Conservation (phyloP, 2,113 vertebrate species). For the Tyrannus savana region DNA sequence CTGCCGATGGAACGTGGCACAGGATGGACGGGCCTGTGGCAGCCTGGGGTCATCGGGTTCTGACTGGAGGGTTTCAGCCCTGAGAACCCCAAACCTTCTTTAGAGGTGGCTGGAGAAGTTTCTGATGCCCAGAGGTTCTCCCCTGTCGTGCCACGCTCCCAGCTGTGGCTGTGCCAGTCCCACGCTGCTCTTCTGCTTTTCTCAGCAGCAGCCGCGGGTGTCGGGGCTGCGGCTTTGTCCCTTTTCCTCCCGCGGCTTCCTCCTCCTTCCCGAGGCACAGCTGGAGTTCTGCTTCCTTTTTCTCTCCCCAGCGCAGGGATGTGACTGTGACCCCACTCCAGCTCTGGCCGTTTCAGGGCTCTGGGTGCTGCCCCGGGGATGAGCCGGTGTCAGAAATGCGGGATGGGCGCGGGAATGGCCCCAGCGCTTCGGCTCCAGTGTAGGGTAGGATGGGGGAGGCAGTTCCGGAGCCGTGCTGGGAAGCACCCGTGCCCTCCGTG, state of each 20-base stretch:
- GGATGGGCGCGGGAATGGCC: rapidly evolving
- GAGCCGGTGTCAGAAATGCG: rapidly evolving
- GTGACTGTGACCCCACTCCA: rapidly evolving
- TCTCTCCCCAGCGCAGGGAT: background rate
- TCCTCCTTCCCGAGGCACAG: background rate
- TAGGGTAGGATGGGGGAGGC: rapidly evolving
- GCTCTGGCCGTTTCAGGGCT: rapidly evolving
- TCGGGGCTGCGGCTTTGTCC: background rate
- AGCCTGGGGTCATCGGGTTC: background rate
- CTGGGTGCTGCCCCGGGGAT: rapidly evolving
- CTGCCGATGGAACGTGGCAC: background rate
- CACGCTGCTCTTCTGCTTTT: background rate
- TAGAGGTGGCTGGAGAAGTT: rapidly evolving
- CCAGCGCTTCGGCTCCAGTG: rapidly evolving
- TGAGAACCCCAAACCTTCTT: background rate
- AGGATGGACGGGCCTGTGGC: rapidly evolving
- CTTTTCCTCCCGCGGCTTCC: background rate
- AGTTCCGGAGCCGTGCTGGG: background rate
- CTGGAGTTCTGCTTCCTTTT: background rate
- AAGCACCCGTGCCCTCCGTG: background rate
- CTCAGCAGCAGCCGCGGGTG: rapidly evolving
- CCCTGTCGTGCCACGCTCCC: rapidly evolving
- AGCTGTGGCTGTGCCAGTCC: rapidly evolving
- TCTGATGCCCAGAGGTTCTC: no score
- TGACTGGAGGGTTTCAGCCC: background rate